Evolutionary conservation across 2,797 vertebrate species (phyloP), one percentile per base, ranked within the genome.

Genomic region (Ptychadena robeensis): DNA sequence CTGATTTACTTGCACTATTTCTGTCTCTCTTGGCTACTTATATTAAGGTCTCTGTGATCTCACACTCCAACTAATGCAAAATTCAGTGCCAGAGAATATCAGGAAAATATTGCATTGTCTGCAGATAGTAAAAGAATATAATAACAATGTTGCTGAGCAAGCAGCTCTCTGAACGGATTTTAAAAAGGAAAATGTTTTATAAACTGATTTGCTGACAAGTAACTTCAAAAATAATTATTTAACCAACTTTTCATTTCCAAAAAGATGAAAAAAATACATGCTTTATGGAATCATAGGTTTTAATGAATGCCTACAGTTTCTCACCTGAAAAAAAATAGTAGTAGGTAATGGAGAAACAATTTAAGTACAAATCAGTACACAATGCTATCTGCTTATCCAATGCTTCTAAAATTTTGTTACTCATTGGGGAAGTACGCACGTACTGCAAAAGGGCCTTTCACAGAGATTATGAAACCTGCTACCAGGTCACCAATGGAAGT

Each of bases 111-210:
- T 77, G 74, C 74, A 65, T 66, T 77, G 37, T 77, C 74, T 77
- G 74, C 74, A 66, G 40, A 66, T 77, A 15, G 74, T 77, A 77
- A 74, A 77, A 18, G 63, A 77, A 77, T 66, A 77, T 48, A 65
- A 32, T 66, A 61, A 66, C 28, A 77, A 30, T 66, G 30, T 44
- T 66, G 74, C 34, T 48, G 27, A 77, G 35, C 48, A 44, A 66
- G 61, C 28, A 77, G 10, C 28, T 44, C 11, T 22, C 38, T n/a
- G 61, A 65, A 61, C 35, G n/a, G 9, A 77, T 48, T 44, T 28
- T 66, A 65, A 40, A 48, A 37, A 64, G 64, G 37, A 77, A 31
- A 76, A 65, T 53, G 25, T 18, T n/a, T 65, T 64, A 27, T 35
- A 18, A 18, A 31, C 38, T 77, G 61, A 63, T 38, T 65, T 77